A percentile compares a stretch with the other conserved stretches of the same genome.
phyloP scores from a whole-genome alignment of 2,888 invertebrate species.

The Drosophila neonasuta region DNA sequence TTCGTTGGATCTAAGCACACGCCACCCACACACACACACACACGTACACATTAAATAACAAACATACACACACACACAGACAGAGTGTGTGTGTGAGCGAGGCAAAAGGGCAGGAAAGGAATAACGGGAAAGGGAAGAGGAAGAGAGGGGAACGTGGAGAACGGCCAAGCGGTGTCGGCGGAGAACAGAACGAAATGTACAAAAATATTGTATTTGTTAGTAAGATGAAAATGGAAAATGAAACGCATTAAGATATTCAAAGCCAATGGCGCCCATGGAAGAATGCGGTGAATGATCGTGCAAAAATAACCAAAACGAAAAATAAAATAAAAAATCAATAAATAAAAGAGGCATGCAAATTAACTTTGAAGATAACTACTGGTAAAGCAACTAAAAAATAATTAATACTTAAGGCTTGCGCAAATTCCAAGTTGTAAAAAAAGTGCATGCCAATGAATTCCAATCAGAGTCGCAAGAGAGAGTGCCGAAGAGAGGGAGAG shows the following conservation, averaged over 20 bases:
- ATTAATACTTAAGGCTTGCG: conserved; percentile 1
- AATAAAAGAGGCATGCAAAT: conserved; percentile 50
- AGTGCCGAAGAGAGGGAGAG: neutral
- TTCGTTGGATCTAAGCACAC: conserved; percentile 72
- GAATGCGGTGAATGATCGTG: conserved; percentile 51
- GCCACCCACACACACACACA: conserved; percentile 31
- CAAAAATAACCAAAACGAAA: conserved; percentile 23
- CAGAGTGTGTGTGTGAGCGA: conserved; percentile 6
- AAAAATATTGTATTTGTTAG: conserved; percentile 66
- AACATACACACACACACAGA: conserved; percentile 18
- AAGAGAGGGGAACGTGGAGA: conserved; percentile 30
- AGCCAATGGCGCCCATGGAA: conserved; percentile 44
- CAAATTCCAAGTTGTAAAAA: neutral
- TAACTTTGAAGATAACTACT: neutral
- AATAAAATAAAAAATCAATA: conserved; percentile 4
- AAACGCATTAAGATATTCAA: conserved; percentile 54
- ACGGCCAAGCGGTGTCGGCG: conserved; percentile 36
- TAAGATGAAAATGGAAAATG: conserved; percentile 72
- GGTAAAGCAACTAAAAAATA: neutral
- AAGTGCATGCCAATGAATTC: conserved; percentile 1
- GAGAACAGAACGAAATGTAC: conserved; percentile 71
- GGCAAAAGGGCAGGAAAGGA: neutral
- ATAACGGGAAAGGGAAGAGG: conserved; percentile 11
- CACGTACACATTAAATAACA: conserved; percentile 3
- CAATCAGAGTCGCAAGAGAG: conserved; percentile 16